Evolutionary conservation across 2,113 vertebrate species (phyloP).

Genomic region (Naja naja): DNA sequence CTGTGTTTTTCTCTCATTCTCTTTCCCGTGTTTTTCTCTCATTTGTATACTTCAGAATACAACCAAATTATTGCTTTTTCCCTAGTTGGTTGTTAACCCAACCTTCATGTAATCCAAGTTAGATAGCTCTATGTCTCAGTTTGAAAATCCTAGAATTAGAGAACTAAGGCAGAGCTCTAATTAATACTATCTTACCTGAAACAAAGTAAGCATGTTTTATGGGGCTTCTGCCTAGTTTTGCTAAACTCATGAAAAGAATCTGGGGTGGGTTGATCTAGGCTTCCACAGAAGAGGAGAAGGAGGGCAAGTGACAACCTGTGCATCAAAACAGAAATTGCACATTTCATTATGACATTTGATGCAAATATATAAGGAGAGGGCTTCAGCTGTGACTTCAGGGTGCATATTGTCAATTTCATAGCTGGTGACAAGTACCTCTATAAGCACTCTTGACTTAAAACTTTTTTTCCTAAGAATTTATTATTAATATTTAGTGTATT

Average conservation of each 20-base stretch:
- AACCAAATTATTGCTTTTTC: not conserved
- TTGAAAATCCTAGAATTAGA: not conserved
- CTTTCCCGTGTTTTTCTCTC: no score
- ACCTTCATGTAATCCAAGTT: not conserved
- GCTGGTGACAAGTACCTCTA: no score
- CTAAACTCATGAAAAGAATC: not conserved
- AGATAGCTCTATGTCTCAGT: no score
- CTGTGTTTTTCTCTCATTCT: not conserved
- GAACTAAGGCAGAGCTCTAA: not conserved
- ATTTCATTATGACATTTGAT: no score
- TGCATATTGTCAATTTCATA: no score
- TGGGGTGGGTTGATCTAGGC: slow-evolving; percentile 7
- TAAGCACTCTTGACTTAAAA: slow-evolving; percentile 27
- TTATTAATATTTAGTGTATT: not conserved
- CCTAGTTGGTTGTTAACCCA: not conserved
- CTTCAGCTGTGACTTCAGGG: no score
- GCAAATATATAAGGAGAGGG: no score
- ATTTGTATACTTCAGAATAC: not conserved
- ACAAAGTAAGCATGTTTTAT: slow-evolving; percentile 44
- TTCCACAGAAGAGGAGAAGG: not conserved
- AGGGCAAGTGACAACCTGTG: no score
- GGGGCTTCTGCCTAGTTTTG: slow-evolving; percentile 52
- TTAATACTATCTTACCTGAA: slow-evolving; percentile 25
- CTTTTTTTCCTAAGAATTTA: slow-evolving; percentile 35
- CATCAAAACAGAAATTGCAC: no score